Base-by-base conservation (phyloP, 2,113 vertebrate species). In the Progne subis region DNA sequence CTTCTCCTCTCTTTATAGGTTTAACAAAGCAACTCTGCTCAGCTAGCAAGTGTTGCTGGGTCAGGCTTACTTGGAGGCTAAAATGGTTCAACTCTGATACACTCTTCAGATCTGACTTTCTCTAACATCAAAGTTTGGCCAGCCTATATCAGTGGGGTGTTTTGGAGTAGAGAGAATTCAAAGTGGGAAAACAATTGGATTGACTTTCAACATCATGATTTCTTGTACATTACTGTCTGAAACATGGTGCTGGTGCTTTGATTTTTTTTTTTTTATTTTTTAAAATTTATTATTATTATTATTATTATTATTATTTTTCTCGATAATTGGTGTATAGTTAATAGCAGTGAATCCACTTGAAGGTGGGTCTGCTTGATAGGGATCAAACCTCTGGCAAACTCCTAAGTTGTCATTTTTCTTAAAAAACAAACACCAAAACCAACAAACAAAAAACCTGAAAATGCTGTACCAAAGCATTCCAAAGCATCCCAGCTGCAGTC, bases 341-440 rank as follows among this genome's bases (percentile, higher is more conserved):
- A 64, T 88, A 17, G 16, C 34, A 50, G 31, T 32, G 47, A 90
- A 81, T 56, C 29, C 24, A 12, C 21, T n/a, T 64, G 63, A 70
- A 61, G 28, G 32, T 0, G 0, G 67, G 4, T 2, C 50, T 28
- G 8, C 28, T 32, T 67, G 52, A 46, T 32, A n/a, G 11, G 14
- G 46, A 65, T 61, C 24, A 86, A 83, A 46, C 64, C 21, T 88
- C 3, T 78, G 61, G 23, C 37, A 89, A 68, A 41, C 46, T 53
- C 26, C 56, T 49, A 28, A 44, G 20, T 37, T 56, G 8, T 60
- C 2, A 14, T 56, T 92, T 91, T 86, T 43, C 55, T 75, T 78
- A 1, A 69, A 53, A 28, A 37, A 18, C 7, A 14, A 61, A 16
- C 14, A 18, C 53, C 23, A 47, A 47, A 56, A 28, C 12, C 17